Conservation (phyloP, 2,797 vertebrate genomes). For the Spondyliosoma cantharus region DNA sequence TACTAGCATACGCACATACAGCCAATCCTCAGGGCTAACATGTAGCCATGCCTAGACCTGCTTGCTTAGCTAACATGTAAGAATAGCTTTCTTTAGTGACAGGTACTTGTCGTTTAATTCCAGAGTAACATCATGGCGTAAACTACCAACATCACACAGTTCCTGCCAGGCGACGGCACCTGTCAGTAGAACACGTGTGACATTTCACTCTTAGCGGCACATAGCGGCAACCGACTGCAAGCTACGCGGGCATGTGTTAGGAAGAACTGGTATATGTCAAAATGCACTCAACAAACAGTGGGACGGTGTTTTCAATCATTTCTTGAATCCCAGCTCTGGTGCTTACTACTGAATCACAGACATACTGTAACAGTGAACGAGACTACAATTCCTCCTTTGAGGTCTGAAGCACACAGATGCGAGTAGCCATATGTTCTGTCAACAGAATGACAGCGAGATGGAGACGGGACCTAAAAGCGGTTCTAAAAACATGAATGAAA, state of each 20-base stretch:
- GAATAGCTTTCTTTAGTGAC: not conserved
- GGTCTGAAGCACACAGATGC: slow-evolving; percentile 17
- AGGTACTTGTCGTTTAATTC: not conserved
- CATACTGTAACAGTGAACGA: not conserved
- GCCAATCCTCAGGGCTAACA: too few relatives aligned
- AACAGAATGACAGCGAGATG: not conserved
- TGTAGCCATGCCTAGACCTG: not conserved
- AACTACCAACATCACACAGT: not conserved
- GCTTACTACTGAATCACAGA: not conserved
- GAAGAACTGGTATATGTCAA: not conserved
- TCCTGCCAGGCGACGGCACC: not conserved
- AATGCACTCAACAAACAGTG: not conserved
- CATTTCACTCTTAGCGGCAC: not conserved
- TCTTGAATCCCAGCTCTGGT: not conserved
- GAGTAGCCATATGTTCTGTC: slow-evolving; percentile 36
- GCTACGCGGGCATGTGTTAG: not conserved
- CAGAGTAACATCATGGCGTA: too few relatives aligned
- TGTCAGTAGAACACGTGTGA: not conserved
- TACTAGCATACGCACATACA: too few relatives aligned
- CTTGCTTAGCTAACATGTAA: not conserved
- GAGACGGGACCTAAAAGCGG: slow-evolving; percentile 8
- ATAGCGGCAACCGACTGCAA: not conserved
- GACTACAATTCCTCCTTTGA: not conserved
- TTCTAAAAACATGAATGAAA: slow-evolving; percentile 40
- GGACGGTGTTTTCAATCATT: too few relatives aligned